Evolutionary conservation across 92 coral and sea anemone species (phyloP), one percentile per base, ranked within the genome.

Genomic region (Pocillopora meandrina): DNA sequence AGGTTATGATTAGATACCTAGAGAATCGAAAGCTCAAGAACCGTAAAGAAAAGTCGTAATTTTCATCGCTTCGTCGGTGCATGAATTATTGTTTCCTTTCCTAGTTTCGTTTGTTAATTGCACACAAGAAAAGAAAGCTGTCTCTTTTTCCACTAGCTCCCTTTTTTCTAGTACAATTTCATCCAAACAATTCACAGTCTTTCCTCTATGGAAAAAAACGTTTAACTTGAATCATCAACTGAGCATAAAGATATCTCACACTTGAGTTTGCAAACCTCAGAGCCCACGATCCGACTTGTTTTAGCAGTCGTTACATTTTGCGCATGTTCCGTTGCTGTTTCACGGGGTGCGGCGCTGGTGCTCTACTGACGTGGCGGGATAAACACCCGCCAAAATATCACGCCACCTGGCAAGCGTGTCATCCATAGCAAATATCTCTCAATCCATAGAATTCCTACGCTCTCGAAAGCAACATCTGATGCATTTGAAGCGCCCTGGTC

Each of bases 331-430:
- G 65, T 73, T 17, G 61, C 64, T 74, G 76, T 63, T 26, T 83
- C 73, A 63, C 65, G 49, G 79, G 86, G 86, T 64, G 86, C 80
- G 80, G 80, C 35, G 86, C 86, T 83, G 86, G 86, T 83, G 86
- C 65, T 74, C 20, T 3, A 61, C 71, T 83, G 79, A 83, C 86
- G 86, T 76, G 82, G 82, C 88, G 82, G 74, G 83, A 76, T 35
- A 75, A 76, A 69, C 82, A 76, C 82, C 88, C 47, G 82, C 82
- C 76, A 75, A 42, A 69, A 77, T 77, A 71, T 84, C 82, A 76
- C 88, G 82, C 82, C 88, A 84, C 88, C 88, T 75, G 76, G 75
- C 76, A 65, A 57, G 88, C 82, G 88, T 84, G 83, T 84, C 82
- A 84, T 84, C 88, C 88, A 84, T 84, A 76, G 82, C 76, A 84